Base-by-base conservation (phyloP, 1,140 invertebrate species). In the Drosophila yakuba region DNA sequence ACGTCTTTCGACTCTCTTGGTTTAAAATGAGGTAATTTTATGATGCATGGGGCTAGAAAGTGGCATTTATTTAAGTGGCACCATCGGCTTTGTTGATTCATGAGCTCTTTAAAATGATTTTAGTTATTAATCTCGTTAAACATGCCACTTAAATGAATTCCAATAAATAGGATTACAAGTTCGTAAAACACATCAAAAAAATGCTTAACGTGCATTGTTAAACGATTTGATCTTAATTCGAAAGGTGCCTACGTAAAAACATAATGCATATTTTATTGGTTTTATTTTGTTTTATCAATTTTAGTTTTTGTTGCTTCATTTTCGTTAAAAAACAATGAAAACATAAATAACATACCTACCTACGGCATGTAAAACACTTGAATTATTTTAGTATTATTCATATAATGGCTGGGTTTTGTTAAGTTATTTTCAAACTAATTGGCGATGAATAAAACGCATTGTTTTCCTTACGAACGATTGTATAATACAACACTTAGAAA, bases 401-500 rank as follows among this genome's bases (percentile, higher is more conserved):
- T 64, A 38, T 64, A 44, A 60, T 23, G 28, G 25, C 68, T 59
- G 41, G n/a, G 28, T 52, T 51, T 69, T 55, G 25, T 66, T 43
- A 56, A 36, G 44, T 73, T 57, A 64, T 51, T 63, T 75, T 51
- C 43, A 47, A 63, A 64, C 67, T 82, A 74, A 78, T 82, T 63
- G 64, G 47, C 61, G 59, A 75, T 57, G 52, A 76, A 78, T 81
- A 81, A 73, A 78, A 77, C 67, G 58, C 58, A 62, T 77, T 64
- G 58, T 51, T 78, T 58, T 47, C 76, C 43, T 57, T 75, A 41
- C 62, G 43, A 60, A 60, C 63, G 45, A 47, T 83, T 83, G 80
- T 83, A 84, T 83, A 39, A 83, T 84, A 84, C 80, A 84, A 84
- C 80, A 84, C 47, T 83, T 76, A 83, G 48, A 55, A 67, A 60